Conservation (phyloP, 2,113 vertebrate genomes). For the Dascyllus trimaculatus region DNA sequence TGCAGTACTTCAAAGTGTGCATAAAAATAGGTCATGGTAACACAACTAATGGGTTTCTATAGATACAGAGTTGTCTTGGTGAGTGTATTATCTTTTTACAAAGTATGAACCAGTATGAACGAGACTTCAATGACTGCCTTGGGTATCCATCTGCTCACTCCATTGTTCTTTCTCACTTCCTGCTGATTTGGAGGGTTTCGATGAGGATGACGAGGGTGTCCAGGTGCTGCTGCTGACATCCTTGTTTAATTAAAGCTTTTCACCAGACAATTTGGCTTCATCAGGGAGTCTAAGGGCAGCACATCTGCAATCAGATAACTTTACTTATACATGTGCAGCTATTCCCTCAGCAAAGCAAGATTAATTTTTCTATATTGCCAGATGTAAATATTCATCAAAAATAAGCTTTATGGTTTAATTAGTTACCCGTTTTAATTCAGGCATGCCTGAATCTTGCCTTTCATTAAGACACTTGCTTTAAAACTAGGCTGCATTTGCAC, state of each 20-base stretch:
- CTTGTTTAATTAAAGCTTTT: background rate
- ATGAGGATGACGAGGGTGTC: background rate
- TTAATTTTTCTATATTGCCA: background rate
- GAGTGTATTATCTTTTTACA: background rate
- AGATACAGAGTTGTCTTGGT: background rate
- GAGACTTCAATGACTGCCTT: background rate
- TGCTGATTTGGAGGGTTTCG: background rate
- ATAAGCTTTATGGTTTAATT: background rate
- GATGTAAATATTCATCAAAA: background rate
- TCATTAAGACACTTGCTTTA: background rate
- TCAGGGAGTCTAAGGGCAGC: background rate
- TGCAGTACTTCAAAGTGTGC: too few relatives aligned
- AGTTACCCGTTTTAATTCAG: background rate
- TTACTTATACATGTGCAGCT: background rate
- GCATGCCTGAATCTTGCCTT: background rate
- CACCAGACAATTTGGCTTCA: background rate
- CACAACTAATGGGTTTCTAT: too few relatives aligned
- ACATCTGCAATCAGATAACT: background rate
- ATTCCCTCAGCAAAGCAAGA: background rate
- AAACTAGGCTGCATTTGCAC: background rate
- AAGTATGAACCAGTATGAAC: background rate
- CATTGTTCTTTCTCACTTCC: background rate
- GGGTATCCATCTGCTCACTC: background rate
- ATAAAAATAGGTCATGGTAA: too few relatives aligned
- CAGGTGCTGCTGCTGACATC: background rate